Conservation (phyloP, 2,113 vertebrate genomes). For the Ageneiosus marmoratus region DNA sequence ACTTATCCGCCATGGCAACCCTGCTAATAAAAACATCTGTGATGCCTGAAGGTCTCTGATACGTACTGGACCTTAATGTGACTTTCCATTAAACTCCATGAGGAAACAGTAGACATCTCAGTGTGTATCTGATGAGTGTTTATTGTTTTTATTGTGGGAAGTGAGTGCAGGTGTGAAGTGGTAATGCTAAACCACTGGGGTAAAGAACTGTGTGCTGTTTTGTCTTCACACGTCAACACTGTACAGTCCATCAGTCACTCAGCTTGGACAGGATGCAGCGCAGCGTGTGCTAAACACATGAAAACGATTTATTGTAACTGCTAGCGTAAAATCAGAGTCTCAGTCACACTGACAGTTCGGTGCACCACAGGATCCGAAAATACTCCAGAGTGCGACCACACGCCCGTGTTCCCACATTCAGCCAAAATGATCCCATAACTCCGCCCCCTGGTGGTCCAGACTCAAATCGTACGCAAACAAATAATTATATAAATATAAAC, state of each 20-base stretch:
- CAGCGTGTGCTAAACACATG: not conserved
- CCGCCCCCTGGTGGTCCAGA: too few species aligned
- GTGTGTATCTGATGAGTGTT: not conserved
- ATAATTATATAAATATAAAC: too few species aligned
- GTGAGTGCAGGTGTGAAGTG: not conserved
- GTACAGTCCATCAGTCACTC: not conserved
- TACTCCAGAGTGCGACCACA: not conserved
- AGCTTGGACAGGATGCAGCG: not conserved
- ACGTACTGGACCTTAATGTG: not conserved
- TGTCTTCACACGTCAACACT: not conserved
- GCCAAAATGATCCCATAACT: too few species aligned
- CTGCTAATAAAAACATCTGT: not conserved
- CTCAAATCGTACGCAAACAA: too few species aligned
- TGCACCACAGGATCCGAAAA: conserved; percentile 4
- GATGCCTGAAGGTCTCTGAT: not conserved
- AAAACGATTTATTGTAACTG: conserved; percentile 22
- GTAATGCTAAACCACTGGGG: not conserved
- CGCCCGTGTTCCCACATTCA: not conserved
- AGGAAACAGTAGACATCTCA: not conserved
- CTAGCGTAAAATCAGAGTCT: not conserved
- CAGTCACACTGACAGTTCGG: conserved; percentile 4
- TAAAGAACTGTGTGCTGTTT: not conserved
- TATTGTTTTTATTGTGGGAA: not conserved
- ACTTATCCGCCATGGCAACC: not conserved
- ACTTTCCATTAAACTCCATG: not conserved